Evolutionary conservation across 2,888 invertebrate species (phyloP).

Genomic region (Busseola fusca): DNA sequence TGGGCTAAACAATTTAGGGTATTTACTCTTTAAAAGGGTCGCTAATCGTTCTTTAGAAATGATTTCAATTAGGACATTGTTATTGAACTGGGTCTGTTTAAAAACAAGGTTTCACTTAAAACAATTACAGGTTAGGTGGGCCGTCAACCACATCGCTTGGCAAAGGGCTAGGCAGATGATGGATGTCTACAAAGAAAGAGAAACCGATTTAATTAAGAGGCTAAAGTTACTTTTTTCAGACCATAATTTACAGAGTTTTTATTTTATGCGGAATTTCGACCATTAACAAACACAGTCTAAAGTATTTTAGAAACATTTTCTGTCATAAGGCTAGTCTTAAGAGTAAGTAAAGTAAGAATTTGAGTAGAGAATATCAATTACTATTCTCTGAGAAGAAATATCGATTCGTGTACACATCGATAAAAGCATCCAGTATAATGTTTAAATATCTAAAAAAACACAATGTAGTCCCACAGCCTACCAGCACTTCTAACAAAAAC

Average conservation of each 20-base stretch:
- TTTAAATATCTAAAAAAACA: background rate
- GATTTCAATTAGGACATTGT: background rate
- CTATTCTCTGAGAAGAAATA: background rate
- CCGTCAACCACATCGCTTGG: background rate
- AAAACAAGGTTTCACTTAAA: no score
- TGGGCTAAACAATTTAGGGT: background rate
- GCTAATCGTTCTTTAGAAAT: background rate
- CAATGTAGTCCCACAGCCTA: slow-evolving; percentile 6
- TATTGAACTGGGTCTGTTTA: background rate
- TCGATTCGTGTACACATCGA: no score
- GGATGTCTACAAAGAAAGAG: background rate
- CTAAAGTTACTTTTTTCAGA: background rate
- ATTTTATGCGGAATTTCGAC: background rate
- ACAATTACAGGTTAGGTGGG: no score
- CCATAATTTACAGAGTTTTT: background rate
- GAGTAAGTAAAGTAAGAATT: no score
- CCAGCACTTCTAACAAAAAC: slow-evolving; percentile 24
- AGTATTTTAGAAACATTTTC: background rate
- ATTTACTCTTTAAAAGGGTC: background rate
- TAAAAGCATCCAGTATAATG: background rate
- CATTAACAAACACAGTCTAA: no score
- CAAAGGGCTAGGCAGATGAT: no score
- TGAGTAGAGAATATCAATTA: background rate
- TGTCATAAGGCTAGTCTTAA: background rate
- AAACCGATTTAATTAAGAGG: background rate